Evolutionary conservation across 1,140 invertebrate genomes (phyloP), one percentile per base, ranked within the genome.

Genomic region (Cardiocondyla obscurior): DNA sequence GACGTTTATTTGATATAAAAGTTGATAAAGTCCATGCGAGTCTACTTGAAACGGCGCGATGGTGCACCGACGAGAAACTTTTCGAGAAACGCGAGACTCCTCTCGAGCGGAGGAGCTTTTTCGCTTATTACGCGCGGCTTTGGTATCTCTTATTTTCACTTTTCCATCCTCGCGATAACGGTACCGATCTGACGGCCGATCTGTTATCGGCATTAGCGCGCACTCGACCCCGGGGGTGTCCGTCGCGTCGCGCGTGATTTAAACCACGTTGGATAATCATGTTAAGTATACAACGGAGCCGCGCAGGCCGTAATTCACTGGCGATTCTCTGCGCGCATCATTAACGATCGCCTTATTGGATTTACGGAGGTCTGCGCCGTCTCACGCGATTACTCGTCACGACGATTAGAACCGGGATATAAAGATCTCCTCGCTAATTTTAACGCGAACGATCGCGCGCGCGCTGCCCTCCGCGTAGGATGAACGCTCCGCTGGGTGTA

Each of bases 121-220:
- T 7, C n/a, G 49, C 28, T 81, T 36, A n/a, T 49, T n/a, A 36
- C 12, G 36, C 64, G 12, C 22, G n/a, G n/a, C n/a, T n/a, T n/a
- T n/a, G n/a, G n/a, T n/a, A n/a, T 51, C 42, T 69, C 44, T 58
- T 76, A 53, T 82, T 70, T 85, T 57, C n/a, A 39, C 53, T 57
- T 83, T n/a, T 79, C 28, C 64, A 83, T 73, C 67, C 36, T 14
- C 10, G 2, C 44, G 30, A 69, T 86, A 87, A 87, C 65, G 84
- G 81, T 83, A 85, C 30, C 16, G 7, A 2, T 30, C n/a, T 42
- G 12, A 74, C 72, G n/a, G 58, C 60, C 25, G 16, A 82, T 76
- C 30, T 82, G 10, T 46, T 67, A 87, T 83, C 64, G 33, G 8
- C 28, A 39, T 81, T 81, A 62, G 2, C 33, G 36, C 33, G 25